Percentiles rank a stretch among this genome's conserved stretches.
Evolutionary conservation across 2,888 invertebrate genomes (phyloP).

Genomic region (Thelaira solivaga): DNA sequence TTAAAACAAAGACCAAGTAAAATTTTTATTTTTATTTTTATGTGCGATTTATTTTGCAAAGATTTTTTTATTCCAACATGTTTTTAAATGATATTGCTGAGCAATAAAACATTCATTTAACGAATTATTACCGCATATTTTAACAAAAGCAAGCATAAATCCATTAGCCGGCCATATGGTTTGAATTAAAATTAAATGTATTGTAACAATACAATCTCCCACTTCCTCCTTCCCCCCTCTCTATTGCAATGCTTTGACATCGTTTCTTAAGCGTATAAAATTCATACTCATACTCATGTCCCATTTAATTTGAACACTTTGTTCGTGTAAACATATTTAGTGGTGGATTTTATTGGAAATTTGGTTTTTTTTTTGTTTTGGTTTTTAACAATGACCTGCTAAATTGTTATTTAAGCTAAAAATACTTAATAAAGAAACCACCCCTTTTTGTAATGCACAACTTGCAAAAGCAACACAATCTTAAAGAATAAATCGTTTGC

Average conservation of each 20-base stretch:
- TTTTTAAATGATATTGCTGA: background rate
- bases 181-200: slow-evolving; percentile 51
- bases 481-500: slow-evolving; percentile 63
- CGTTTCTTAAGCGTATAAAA: background rate
- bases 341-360: slow-evolving; percentile 35
- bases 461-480: slow-evolving; percentile 39
- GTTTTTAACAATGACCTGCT: slow-evolving; percentile 57
- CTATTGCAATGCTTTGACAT: too few relatives aligned
- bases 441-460: slow-evolving; percentile 8
- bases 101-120: slow-evolving; percentile 3
- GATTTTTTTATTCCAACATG: background rate
- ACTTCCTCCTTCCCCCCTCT: background rate
- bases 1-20: slow-evolving; percentile 15
- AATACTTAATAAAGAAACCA: slow-evolving; percentile 33
- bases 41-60: background rate
- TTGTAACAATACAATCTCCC: background rate
- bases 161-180: slow-evolving; percentile 49
- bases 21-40: background rate
- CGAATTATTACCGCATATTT: slow-evolving; percentile 30
- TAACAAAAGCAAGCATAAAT: slow-evolving; percentile 39
- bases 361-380: slow-evolving; percentile 7
- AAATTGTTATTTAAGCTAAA: slow-evolving; percentile 47
- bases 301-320: slow-evolving; percentile 33
- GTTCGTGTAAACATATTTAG: slow-evolving; percentile 13
- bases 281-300: slow-evolving; percentile 24